These are phyloP conservation scores for Salmo trutta DNA, from an alignment of 2,797 vertebrate species.

Conservation along the genomic window DNA sequence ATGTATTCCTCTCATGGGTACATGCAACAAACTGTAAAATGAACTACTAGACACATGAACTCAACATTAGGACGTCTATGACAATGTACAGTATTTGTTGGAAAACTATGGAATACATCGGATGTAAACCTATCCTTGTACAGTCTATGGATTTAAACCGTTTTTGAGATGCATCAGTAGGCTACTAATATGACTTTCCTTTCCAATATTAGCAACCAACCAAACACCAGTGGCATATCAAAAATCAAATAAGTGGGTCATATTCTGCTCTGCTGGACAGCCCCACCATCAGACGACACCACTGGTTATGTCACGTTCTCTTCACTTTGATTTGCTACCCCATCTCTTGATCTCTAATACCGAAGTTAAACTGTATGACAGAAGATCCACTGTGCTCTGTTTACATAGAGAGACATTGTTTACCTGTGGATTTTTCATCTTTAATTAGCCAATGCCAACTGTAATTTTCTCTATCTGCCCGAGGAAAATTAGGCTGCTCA, in stretches of 20 bases:
- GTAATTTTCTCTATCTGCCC: conserved; percentile 42
- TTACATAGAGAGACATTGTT: conserved; percentile 50
- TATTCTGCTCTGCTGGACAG: conserved; percentile 12
- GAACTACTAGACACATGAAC: not conserved
- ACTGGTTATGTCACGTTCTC: conserved; percentile 18
- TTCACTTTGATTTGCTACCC: not conserved
- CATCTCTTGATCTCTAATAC: conserved; percentile 26
- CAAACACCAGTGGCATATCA: conserved; percentile 14
- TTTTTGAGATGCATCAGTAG: not conserved
- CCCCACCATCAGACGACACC: conserved; percentile 8
- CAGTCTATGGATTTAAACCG: not conserved
- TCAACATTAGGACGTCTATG: not conserved
- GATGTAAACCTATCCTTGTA: not conserved
- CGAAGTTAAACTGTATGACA: conserved; percentile 30
- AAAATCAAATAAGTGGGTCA: not conserved
- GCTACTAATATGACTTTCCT: not conserved
- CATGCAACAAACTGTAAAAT: not conserved
- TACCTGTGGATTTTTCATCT: conserved; percentile 48
- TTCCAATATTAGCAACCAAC: not conserved
- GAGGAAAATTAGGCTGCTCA: conserved; percentile 45
- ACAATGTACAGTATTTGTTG: not conserved
- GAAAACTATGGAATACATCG: not conserved
- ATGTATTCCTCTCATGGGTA: not conserved
- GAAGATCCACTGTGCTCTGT: conserved; percentile 12
- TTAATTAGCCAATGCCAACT: conserved; percentile 57